Evolutionary conservation across 2,113 vertebrate species (phyloP).

Genomic region (Lophius piscatorius): DNA sequence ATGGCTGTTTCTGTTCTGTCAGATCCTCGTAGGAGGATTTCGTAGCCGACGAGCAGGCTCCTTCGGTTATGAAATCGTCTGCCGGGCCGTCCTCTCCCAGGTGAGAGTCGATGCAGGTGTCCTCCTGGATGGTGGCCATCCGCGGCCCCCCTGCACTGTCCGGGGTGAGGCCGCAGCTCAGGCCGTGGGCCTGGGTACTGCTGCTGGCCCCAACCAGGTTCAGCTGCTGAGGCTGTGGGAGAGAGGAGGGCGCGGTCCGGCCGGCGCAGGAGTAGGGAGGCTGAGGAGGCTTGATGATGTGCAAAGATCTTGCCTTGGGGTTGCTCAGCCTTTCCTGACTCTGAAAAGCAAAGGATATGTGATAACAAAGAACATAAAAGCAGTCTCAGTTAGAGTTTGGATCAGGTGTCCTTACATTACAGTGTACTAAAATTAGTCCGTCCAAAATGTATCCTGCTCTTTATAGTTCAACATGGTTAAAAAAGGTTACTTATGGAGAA

Average conservation of each 20-base stretch:
- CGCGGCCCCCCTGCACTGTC: slow-evolving; percentile 77
- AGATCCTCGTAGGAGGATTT: slow-evolving; percentile 95
- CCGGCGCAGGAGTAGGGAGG: slow-evolving; percentile 67
- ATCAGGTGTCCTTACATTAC: slow-evolving; percentile 48
- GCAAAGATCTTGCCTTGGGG: slow-evolving; percentile 86
- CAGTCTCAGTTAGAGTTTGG: background rate
- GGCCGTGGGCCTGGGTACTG: slow-evolving; percentile 53
- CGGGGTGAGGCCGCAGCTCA: slow-evolving; percentile 64
- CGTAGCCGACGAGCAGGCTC: slow-evolving; percentile 80
- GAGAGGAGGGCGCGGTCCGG: slow-evolving; percentile 74
- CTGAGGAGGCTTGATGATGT: slow-evolving; percentile 87
- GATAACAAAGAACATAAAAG: slow-evolving; percentile 3
- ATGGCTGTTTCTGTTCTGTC: slow-evolving; percentile 79
- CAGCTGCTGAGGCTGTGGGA: slow-evolving; percentile 60
- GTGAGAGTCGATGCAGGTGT: slow-evolving; percentile 91
- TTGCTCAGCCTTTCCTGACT: slow-evolving; percentile 90
- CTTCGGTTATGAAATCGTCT: slow-evolving; percentile 88
- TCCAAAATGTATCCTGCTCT: background rate
- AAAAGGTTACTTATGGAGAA: background rate
- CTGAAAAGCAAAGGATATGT: slow-evolving; percentile 71
- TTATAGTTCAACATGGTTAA: background rate
- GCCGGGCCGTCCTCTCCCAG: slow-evolving; percentile 83
- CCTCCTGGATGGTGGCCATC: slow-evolving; percentile 98
- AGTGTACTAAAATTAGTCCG: slow-evolving; percentile 17
- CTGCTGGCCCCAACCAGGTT: slow-evolving; percentile 34